Evolutionary conservation across 2,888 invertebrate genomes (phyloP).

Genomic region (Meganola albula): DNA sequence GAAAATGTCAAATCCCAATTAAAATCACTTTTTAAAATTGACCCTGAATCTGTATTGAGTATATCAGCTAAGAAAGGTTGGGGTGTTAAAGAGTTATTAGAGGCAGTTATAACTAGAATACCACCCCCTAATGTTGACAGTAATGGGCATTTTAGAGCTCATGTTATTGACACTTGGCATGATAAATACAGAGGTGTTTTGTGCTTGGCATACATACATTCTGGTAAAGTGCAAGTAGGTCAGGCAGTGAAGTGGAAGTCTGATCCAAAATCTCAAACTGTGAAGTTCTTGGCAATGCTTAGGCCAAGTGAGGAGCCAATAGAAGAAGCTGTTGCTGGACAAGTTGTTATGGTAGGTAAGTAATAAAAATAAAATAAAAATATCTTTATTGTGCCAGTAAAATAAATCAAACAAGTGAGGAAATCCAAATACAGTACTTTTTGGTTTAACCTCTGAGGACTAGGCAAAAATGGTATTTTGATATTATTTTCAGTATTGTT

Average conservation of each 20-base stretch:
- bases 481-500: no score
- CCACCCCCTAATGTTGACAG: slow-evolving; percentile 83
- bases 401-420: no score
- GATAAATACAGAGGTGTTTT: slow-evolving; percentile 91
- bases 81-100: slow-evolving; percentile 86
- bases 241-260: slow-evolving; percentile 85
- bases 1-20: slow-evolving; percentile 89
- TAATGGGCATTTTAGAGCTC: slow-evolving; percentile 82
- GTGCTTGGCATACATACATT: slow-evolving; percentile 85
- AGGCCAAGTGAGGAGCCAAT: slow-evolving; percentile 85
- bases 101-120: slow-evolving; percentile 86
- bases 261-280: slow-evolving; percentile 85
- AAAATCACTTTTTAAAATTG: slow-evolving; percentile 88
- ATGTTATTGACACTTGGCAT: slow-evolving; percentile 96
- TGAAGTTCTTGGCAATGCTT: slow-evolving; percentile 87
- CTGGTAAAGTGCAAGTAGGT: slow-evolving; percentile 85
- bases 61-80: slow-evolving; percentile 96
- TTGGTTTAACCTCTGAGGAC: no score
- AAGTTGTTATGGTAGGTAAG: slow-evolving; percentile 91
- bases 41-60: slow-evolving; percentile 83
- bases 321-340: slow-evolving; percentile 87
- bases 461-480: no score
- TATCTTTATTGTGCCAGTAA: no score
- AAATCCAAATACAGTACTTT: no score
- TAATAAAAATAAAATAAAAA: no score